phyloP scores from a whole-genome alignment of 1,140 invertebrate species.

The Reticulitermes speratus region DNA sequence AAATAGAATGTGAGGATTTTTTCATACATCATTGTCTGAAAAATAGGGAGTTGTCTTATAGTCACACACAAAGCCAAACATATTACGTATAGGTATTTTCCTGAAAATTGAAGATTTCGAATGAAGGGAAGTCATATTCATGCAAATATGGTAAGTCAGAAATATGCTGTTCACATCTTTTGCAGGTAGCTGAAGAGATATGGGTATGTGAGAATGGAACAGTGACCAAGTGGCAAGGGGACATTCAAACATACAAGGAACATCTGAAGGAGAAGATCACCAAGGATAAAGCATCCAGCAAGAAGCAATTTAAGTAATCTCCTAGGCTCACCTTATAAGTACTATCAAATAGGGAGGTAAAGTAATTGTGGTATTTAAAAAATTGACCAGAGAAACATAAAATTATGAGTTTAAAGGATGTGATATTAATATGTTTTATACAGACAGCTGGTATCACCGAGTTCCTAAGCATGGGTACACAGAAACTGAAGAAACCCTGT shows the following conservation, averaged over 20 bases:
- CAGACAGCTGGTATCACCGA: background rate
- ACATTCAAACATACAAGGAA: constrained; percentile 95
- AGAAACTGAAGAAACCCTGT: background rate
- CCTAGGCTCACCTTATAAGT: background rate
- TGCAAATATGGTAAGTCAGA: no score
- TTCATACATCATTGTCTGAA: no score
- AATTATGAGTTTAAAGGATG: background rate
- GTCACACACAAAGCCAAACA: no score
- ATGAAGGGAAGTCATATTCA: no score
- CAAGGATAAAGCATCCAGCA: constrained; percentile 55
- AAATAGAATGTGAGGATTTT: no score
- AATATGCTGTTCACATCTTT: constrained; percentile 36
- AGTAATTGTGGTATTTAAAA: background rate
- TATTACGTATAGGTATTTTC: no score
- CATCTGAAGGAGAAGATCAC: constrained; percentile 83
- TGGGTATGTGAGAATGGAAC: constrained; percentile 98
- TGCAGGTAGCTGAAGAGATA: constrained; percentile 96
- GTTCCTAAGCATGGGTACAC: background rate
- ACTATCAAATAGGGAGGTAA: background rate
- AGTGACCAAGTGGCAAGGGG: constrained; percentile 95
- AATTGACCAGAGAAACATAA: background rate
- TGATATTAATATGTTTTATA: background rate
- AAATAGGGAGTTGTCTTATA: no score
- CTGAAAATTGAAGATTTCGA: no score
- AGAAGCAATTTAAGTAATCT: constrained; percentile 26